These are phyloP conservation scores for Aethina tumida DNA, from an alignment of 1,140 invertebrate species.

Conservation along the genomic window DNA sequence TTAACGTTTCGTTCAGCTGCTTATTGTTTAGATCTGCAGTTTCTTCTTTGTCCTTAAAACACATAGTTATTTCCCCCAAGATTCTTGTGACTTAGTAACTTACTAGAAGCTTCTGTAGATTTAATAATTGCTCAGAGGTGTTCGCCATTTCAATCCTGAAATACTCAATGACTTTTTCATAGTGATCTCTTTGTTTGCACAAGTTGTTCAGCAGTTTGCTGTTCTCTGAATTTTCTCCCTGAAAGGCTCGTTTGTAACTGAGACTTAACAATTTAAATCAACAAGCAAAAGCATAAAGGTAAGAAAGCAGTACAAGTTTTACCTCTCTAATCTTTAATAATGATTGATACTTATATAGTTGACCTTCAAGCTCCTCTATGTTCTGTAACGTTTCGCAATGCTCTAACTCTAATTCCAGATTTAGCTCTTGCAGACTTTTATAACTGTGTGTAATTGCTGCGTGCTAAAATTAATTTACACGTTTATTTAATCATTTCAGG, in stretches of 20 bases:
- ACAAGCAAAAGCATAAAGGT: constrained; percentile 3
- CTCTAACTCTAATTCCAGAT: constrained; percentile 28
- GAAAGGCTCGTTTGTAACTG: constrained; percentile 3
- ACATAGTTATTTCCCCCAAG: no score
- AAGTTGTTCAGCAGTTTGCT: constrained; percentile 21
- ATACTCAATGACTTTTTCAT: constrained; percentile 23
- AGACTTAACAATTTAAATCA: background rate
- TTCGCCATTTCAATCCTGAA: constrained; percentile 26
- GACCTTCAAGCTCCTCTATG: constrained; percentile 25
- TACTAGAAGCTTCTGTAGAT: constrained; percentile 25
- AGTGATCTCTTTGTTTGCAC: constrained; percentile 21
- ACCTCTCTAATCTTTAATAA: constrained; percentile 24
- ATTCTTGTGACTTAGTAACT: constrained; percentile 5
- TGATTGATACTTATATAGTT: constrained; percentile 28
- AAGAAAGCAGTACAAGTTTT: constrained; percentile 8
- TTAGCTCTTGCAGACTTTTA: constrained; percentile 25
- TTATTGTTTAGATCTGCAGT: no score
- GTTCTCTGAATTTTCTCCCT: constrained; percentile 10
- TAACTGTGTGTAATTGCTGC: constrained; percentile 11
- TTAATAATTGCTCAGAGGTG: constrained; percentile 24
- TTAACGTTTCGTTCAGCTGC: constrained; percentile 18
- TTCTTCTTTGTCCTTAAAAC: no score
- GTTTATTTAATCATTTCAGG: background rate
- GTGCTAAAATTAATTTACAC: constrained; percentile 9
- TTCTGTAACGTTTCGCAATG: constrained; percentile 29